Percentiles rank a stretch among this genome's conserved stretches.
phyloP scores from a whole-genome alignment of 2,113 vertebrate genomes.

The Scartelaos histophorus region DNA sequence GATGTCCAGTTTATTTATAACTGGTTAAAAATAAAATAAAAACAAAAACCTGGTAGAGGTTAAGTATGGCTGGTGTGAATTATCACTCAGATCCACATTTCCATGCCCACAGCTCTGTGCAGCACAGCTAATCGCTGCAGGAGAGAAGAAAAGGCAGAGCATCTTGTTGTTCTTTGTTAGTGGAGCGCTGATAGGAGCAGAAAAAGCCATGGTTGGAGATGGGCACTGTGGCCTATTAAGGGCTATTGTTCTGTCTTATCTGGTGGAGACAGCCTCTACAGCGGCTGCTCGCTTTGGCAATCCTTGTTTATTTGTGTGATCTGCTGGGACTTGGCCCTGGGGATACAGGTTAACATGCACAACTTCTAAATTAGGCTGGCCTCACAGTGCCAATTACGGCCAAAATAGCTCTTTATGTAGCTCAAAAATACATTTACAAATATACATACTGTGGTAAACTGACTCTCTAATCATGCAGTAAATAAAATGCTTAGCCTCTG shows the following conservation, averaged over 20 bases:
- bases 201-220: conserved; percentile 62
- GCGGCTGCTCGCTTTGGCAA: conserved; percentile 60
- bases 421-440: background rate
- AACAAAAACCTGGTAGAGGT: no score
- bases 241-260: conserved; percentile 84
- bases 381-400: conserved; percentile 35
- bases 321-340: conserved; percentile 39
- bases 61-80: conserved; percentile 70
- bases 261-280: conserved; percentile 74
- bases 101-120: conserved; percentile 62
- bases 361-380: conserved; percentile 45
- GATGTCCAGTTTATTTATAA: no score
- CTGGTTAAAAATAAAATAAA: no score
- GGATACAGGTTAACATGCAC: conserved; percentile 62
- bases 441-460: no score
- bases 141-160: conserved; percentile 64
- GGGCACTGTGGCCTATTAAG: conserved; percentile 80
- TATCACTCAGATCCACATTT: conserved; percentile 82
- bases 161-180: conserved; percentile 77
- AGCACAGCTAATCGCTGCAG: conserved; percentile 73
- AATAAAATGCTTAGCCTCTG: no score
- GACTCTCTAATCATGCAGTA: no score
- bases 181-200: conserved; percentile 76
- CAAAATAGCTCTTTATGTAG: background rate
- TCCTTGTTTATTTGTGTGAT: conserved; percentile 60